Base-by-base conservation (phyloP, 1,140 invertebrate species). In the Anastrepha ludens region DNA sequence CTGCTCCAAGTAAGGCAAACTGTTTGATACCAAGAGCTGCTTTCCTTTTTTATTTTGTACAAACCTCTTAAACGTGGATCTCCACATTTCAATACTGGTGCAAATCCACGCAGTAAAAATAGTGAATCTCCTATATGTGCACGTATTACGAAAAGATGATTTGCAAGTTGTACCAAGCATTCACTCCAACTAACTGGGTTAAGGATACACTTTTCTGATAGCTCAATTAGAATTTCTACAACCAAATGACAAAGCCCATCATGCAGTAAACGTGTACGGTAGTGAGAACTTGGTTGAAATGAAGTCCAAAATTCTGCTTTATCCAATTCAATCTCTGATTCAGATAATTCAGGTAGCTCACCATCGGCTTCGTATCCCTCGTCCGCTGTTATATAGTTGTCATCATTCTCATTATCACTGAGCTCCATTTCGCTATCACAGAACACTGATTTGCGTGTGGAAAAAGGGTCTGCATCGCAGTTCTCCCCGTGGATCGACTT, bases 321-420 rank as follows among this genome's bases (percentile, higher is more conserved):
- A 39, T 87, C 78, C 0, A 90, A 81, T 2, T 91, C 90, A 39
- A 89, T 89, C 47, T 92, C 92, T 41, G 90, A 90, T 47, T 93
- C 92, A 13, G 90, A 92, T 0, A 91, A 64, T 4, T 92, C 91
- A 0, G 90, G 90, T 20, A 93, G 91, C 81, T 93, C 92, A 60
- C 90, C 92, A 88, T 93, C 92, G 41, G 92, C 92, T 85, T 93
- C 92, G 86, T 93, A 93, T 1, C 92, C 92, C 86, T 93, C 92
- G 44, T 93, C 92, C 4, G 92, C 92, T 0, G 91, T 92, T 39
- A 91, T 64, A 88, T 92, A 93, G 20, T 88, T 92, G 58, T 91
- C 91, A 70, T 92, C 89, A 55, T 81, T 50, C 78, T 87, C 87
- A 41, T 92, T 90, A 60, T 93, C 92, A 64, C 91, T 92, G 7